Evolutionary conservation across 2,888 invertebrate species (phyloP).

Genomic region (Nephrocerus scutellatus): DNA sequence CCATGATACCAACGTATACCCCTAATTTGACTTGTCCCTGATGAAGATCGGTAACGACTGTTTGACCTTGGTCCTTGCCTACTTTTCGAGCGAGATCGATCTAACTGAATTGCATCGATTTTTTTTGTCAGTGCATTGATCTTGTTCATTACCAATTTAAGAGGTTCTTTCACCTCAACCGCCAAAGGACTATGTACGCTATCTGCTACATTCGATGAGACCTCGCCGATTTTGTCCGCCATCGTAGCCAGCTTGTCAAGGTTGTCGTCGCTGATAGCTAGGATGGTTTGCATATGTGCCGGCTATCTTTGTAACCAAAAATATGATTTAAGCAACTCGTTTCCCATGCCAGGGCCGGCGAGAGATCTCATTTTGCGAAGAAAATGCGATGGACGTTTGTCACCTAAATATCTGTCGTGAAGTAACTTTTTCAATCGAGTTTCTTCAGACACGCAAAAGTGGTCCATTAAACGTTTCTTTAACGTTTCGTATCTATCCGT

Average conservation of each 20-base stretch:
- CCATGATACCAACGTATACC: conserved; percentile 16
- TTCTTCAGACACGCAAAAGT: conserved; percentile 25
- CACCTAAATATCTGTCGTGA: conserved; percentile 25
- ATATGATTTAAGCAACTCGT: too few species aligned
- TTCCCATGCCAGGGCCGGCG: conserved; percentile 19
- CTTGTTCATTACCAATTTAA: too few species aligned
- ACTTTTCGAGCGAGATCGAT: not conserved
- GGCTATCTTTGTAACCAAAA: too few species aligned
- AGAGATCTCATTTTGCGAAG: conserved; percentile 25
- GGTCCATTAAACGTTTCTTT: conserved; percentile 22
- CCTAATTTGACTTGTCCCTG: too few species aligned
- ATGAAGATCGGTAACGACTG: too few species aligned
- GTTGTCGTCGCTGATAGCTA: conserved; percentile 20
- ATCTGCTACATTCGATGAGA: conserved; percentile 6
- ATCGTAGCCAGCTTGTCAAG: conserved; percentile 15
- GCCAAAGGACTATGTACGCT: too few species aligned
- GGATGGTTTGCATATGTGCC: conserved; percentile 19
- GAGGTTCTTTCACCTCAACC: too few species aligned
- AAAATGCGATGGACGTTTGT: conserved; percentile 27
- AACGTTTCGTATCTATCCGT: conserved; percentile 19
- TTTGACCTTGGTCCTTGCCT: not conserved
- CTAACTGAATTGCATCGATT: not conserved
- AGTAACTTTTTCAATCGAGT: conserved; percentile 22
- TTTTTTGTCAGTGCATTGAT: not conserved
- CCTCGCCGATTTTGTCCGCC: conserved; percentile 20